Conservation (phyloP, 2,113 vertebrate genomes). For the Nibea albiflora region DNA sequence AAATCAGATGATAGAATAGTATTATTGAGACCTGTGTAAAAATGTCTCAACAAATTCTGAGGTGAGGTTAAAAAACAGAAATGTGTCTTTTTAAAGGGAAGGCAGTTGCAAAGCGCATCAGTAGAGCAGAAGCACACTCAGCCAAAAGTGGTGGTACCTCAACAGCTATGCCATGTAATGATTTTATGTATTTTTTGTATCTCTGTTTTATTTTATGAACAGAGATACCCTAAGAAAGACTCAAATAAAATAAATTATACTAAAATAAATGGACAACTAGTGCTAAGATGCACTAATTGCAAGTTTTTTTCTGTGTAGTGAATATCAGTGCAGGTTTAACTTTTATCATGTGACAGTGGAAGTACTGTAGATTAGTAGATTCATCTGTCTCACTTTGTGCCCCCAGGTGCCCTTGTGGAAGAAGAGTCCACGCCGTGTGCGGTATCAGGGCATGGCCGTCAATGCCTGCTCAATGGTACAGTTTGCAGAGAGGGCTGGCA, state of each 20-base stretch:
- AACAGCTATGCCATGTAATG: background rate
- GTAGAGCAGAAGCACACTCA: background rate
- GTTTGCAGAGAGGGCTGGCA: constrained; percentile 94
- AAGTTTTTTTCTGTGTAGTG: background rate
- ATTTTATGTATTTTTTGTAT: too few relatives aligned
- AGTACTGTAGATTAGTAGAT: background rate
- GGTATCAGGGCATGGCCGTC: constrained; percentile 94
- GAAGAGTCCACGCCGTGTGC: constrained; percentile 96
- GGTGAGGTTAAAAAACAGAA: background rate
- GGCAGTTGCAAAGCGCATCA: background rate
- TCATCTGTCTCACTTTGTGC: constrained; percentile 3
- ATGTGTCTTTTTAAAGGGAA: background rate
- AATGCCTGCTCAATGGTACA: constrained; percentile 90
- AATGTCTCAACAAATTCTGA: background rate
- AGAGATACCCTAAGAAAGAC: background rate
- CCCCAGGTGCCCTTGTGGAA: constrained; percentile 89
- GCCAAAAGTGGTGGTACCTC: background rate
- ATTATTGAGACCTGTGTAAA: background rate
- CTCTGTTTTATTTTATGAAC: too few relatives aligned
- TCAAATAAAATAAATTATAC: background rate
- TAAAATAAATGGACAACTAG: background rate
- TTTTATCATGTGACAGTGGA: background rate
- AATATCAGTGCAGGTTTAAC: background rate
- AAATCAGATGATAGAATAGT: background rate
- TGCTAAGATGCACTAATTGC: background rate